phyloP scores from a whole-genome alignment of 2,888 invertebrate species.

The Cremastobaeus sp. region DNA sequence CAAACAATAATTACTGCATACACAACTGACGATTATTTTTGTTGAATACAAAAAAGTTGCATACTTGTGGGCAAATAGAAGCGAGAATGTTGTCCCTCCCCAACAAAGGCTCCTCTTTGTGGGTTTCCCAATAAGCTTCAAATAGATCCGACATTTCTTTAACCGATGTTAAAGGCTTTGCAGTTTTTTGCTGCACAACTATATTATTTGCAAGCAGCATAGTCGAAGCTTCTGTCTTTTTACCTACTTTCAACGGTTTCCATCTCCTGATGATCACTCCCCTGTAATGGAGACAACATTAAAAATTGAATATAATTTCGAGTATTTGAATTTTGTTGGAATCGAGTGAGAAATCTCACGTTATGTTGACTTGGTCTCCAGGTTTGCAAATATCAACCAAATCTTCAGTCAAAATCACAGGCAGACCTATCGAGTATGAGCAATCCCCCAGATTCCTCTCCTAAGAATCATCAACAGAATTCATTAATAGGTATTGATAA shows the following conservation, averaged over 20 bases:
- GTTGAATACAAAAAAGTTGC: not conserved
- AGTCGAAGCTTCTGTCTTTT: constrained; percentile 81
- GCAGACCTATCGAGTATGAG: constrained; percentile 67
- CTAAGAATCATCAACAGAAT: constrained; percentile 14
- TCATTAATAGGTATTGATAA: not conserved
- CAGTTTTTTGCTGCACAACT: constrained; percentile 70
- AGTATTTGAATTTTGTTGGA: too few relatives aligned
- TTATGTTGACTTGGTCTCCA: constrained; percentile 91
- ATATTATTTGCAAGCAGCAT: constrained; percentile 74
- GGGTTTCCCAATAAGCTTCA: constrained; percentile 84
- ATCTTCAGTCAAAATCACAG: constrained; percentile 82
- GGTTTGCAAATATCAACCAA: constrained; percentile 92
- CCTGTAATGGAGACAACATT: constrained; percentile 79
- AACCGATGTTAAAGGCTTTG: constrained; percentile 69
- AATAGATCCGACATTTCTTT: constrained; percentile 85
- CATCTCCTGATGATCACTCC: constrained; percentile 88
- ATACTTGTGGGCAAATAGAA: constrained; percentile 90
- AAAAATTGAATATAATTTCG: too few relatives aligned
- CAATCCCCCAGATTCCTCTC: constrained; percentile 42
- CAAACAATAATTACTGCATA: constrained; percentile 7
- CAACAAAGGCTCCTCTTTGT: constrained; percentile 82
- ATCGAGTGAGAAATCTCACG: too few relatives aligned
- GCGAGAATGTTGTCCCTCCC: constrained; percentile 88
- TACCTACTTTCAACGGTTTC: constrained; percentile 82
- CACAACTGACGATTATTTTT: not conserved